Conservation (phyloP, 2,797 vertebrate species). For the Glossophaga mutica region DNA sequence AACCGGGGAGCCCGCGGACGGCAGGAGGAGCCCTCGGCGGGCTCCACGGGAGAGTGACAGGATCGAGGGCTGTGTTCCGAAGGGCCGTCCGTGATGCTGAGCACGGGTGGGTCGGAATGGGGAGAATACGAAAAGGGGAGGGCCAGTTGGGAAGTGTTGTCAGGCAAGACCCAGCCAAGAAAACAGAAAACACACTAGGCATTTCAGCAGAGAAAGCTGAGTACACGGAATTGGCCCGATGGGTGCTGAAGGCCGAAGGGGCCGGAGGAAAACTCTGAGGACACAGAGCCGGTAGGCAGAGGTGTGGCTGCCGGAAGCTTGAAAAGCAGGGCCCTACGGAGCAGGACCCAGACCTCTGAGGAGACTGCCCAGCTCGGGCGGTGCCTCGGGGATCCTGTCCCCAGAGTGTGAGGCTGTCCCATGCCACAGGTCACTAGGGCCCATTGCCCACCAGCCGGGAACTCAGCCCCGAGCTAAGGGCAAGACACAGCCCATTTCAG, state of each 20-base stretch:
- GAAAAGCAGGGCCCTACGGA: not conserved
- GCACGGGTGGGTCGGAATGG: not conserved
- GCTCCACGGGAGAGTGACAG: not conserved
- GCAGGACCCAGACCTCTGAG: not conserved
- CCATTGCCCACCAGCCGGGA: not conserved
- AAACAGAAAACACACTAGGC: not conserved
- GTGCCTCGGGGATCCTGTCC: not conserved
- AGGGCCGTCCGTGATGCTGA: too few species aligned
- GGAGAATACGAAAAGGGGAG: not conserved
- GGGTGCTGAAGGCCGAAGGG: not conserved
- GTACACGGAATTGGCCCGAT: not conserved
- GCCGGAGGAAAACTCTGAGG: not conserved
- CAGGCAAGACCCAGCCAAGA: not conserved
- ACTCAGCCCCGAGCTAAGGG: not conserved
- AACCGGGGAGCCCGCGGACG: not conserved
- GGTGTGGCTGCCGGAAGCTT: not conserved
- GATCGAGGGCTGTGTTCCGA: too few species aligned
- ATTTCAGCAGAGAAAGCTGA: not conserved
- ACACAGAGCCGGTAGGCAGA: not conserved
- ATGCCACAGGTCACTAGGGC: not conserved
- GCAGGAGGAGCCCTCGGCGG: not conserved
- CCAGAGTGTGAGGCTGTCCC: accelerated
- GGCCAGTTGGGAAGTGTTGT: not conserved
- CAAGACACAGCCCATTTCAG: too few species aligned
- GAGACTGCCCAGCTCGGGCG: not conserved